Evolutionary conservation across 2,888 invertebrate genomes (phyloP).

Genomic region (Cataglyphis altisquamis): DNA sequence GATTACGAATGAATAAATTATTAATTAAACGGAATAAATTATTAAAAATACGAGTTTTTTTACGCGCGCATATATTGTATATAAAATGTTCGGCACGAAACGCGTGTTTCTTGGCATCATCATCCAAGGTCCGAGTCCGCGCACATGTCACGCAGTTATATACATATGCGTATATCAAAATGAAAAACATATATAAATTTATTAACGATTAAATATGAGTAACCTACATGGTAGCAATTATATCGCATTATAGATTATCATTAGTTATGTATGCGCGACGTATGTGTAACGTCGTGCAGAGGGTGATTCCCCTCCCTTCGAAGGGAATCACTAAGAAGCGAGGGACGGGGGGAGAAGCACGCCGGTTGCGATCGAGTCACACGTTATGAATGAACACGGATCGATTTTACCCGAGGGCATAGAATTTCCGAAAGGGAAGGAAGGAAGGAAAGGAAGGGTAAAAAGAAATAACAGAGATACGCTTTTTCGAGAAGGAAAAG

Average conservation of each 20-base stretch:
- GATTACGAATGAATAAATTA: neutral
- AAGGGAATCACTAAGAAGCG: neutral
- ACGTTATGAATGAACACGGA: conserved; percentile 47
- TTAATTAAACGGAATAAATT: neutral
- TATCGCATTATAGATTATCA: neutral
- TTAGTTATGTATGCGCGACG: neutral
- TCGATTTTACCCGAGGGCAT: neutral
- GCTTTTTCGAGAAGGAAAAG: neutral
- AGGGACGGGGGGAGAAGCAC: neutral
- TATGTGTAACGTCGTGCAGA: neutral
- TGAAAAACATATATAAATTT: neutral
- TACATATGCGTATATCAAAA: neutral
- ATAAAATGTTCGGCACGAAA: neutral
- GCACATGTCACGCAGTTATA: too few relatives aligned
- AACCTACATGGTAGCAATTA: conserved; percentile 36
- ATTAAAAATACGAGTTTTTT: neutral
- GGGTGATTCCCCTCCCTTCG: neutral
- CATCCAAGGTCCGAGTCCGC: neutral
- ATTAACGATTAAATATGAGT: conserved; percentile 22
- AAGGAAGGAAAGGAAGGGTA: neutral
- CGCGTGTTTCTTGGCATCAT: neutral
- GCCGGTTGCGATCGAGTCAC: neutral
- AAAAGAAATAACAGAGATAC: neutral
- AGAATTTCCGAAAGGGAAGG: neutral
- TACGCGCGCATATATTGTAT: too few relatives aligned